Percentiles rank a stretch among this genome's conserved stretches.
These are phyloP conservation scores for Piprites chloris DNA, from an alignment of 2,113 vertebrate genomes.

Conservation along the genomic window DNA sequence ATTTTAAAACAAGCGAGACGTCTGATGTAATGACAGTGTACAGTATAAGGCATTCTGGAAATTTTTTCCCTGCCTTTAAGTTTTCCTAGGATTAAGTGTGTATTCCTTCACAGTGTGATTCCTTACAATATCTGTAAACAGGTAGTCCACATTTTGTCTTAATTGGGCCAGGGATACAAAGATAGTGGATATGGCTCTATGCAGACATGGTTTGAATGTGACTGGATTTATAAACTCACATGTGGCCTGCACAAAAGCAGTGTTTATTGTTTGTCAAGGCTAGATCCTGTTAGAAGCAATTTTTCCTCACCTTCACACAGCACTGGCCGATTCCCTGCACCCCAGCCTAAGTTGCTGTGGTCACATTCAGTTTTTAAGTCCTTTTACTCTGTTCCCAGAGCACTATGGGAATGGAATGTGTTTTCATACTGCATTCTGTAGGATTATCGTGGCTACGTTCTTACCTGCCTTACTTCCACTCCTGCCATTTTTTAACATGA, in stretches of 20 bases:
- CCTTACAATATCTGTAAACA: not conserved
- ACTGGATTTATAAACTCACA: not conserved
- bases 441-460: not conserved
- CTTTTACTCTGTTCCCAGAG: not conserved
- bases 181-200: not conserved
- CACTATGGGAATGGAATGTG: not conserved
- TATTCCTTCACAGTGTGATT: not conserved
- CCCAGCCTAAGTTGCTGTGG: not conserved
- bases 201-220: not conserved
- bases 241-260: not conserved
- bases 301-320: not conserved
- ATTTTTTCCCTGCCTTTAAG: not conserved
- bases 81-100: not conserved
- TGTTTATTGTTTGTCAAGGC: not conserved
- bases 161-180: not conserved
- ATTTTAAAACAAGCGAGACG: not conserved
- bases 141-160: not conserved
- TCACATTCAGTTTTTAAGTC: not conserved
- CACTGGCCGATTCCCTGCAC: not conserved
- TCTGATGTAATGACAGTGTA: not conserved
- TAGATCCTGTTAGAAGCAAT: not conserved
- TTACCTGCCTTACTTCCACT: not conserved
- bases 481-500: not conserved
- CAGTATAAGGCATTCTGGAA: not conserved
- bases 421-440: not conserved